These are phyloP conservation scores for Cosmorhoe ocellata DNA, from an alignment of 2,888 invertebrate species.

Conservation along the genomic window DNA sequence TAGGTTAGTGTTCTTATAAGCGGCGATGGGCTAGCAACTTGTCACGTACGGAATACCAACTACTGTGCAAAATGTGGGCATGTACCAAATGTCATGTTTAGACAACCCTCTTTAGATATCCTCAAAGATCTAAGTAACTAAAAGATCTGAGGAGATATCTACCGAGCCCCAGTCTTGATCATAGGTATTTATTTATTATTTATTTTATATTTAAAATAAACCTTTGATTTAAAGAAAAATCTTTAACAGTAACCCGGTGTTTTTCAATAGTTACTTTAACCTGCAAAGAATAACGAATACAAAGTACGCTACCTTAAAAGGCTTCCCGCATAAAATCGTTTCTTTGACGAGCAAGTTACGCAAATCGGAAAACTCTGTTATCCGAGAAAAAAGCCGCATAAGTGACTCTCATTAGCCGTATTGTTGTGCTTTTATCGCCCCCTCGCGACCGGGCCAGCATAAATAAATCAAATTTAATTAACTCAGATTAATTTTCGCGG, in stretches of 20 bases:
- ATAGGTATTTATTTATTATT: too few relatives aligned
- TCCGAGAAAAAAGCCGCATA: slow-evolving; percentile 70
- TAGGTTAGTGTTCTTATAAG: too few relatives aligned
- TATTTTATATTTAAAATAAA: too few relatives aligned
- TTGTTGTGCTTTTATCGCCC: slow-evolving; percentile 77
- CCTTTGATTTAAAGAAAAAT: background rate
- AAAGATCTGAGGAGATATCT: too few relatives aligned
- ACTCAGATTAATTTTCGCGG: slow-evolving; percentile 81
- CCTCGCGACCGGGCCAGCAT: slow-evolving; percentile 63
- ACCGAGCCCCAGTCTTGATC: too few relatives aligned
- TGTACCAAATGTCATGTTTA: too few relatives aligned
- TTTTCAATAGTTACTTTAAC: too few relatives aligned
- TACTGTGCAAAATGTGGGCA: too few relatives aligned
- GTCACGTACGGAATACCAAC: too few relatives aligned
- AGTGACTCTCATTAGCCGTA: slow-evolving; percentile 77
- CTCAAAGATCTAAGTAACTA: too few relatives aligned
- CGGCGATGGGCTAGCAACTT: too few relatives aligned
- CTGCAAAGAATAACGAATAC: slow-evolving; percentile 12
- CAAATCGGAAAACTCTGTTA: slow-evolving; percentile 71
- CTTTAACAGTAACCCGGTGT: slow-evolving; percentile 5
- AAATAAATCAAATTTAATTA: slow-evolving; percentile 83
- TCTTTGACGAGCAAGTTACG: slow-evolving; percentile 57
- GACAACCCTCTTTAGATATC: too few relatives aligned
- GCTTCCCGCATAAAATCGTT: slow-evolving; percentile 49
- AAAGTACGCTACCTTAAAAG: slow-evolving; percentile 32